Evolutionary conservation across 2,888 invertebrate genomes (phyloP).

Genomic region (Dasypolia templi): DNA sequence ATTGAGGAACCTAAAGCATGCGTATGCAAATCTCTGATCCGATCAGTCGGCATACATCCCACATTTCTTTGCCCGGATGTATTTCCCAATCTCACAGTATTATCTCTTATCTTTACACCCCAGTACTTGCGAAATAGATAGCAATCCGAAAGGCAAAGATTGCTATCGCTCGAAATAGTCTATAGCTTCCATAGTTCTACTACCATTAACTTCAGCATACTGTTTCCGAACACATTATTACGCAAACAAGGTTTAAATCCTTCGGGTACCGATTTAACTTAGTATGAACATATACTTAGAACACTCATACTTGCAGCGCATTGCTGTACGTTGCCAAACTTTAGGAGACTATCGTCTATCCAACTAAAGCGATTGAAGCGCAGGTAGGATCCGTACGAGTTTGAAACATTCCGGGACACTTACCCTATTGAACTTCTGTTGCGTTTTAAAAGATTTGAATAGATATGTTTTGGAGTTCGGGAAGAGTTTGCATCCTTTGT

Average conservation of each 20-base stretch:
- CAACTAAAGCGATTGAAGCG: constrained; percentile 43
- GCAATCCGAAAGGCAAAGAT: constrained; percentile 36
- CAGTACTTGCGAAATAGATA: constrained; percentile 46
- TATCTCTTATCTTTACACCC: constrained; percentile 36
- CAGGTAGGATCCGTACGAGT: constrained; percentile 38
- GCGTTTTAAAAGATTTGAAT: no score
- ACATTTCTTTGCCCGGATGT: constrained; percentile 51
- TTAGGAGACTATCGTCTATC: constrained; percentile 43
- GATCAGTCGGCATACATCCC: constrained; percentile 35
- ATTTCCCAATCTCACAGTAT: constrained; percentile 32
- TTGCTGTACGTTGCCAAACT: constrained; percentile 45
- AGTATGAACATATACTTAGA: constrained; percentile 23
- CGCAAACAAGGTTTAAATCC: constrained; percentile 47
- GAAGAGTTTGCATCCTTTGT: neutral
- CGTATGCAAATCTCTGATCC: constrained; percentile 46
- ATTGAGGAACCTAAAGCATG: constrained; percentile 10
- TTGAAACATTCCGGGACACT: constrained; percentile 47
- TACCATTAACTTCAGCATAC: constrained; percentile 15
- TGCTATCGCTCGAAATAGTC: constrained; percentile 33
- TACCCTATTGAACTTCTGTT: constrained; percentile 30
- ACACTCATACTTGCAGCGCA: constrained; percentile 41
- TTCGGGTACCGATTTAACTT: constrained; percentile 34
- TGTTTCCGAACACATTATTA: constrained; percentile 40
- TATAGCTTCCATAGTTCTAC: constrained; percentile 14
- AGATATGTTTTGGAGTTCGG: neutral